Percentiles rank a stretch among this genome's conserved stretches.
Conservation (phyloP, 1,140 invertebrate genomes). For the Aculops lycopersici region DNA sequence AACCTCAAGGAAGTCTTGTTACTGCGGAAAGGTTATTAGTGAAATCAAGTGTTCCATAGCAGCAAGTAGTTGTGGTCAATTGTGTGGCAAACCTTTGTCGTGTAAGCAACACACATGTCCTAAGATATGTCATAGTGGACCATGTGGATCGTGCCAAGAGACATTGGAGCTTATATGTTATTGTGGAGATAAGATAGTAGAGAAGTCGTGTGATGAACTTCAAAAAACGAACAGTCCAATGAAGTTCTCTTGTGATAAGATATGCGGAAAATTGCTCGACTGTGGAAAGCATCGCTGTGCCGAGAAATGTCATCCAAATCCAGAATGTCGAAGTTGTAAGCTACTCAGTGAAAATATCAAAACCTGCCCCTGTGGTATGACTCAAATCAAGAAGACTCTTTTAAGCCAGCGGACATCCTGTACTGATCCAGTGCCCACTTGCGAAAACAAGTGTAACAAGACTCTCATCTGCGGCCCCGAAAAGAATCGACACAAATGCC, state of each 20-base stretch:
- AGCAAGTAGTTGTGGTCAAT: conserved; percentile 32
- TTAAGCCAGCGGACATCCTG: conserved; percentile 24
- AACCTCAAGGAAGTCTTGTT: conserved; percentile 20
- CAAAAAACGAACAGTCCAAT: conserved; percentile 12
- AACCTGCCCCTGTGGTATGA: conserved; percentile 56
- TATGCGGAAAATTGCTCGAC: conserved; percentile 14
- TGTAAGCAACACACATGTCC: conserved; percentile 41
- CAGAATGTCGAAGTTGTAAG: conserved; percentile 23
- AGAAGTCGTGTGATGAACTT: conserved; percentile 20
- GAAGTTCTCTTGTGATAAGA: conserved; percentile 16
- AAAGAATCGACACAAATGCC: conserved; percentile 34
- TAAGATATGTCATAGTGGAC: conserved; percentile 31
- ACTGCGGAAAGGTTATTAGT: conserved; percentile 17
- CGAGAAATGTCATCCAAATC: conserved; percentile 12
- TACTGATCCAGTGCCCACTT: conserved; percentile 50
- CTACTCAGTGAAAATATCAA: conserved; percentile 27
- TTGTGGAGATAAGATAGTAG: conserved; percentile 23
- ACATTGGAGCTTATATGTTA: conserved; percentile 28
- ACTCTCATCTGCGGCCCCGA: conserved; percentile 40
- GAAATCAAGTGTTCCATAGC: conserved; percentile 16
- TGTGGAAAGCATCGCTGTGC: conserved; percentile 15
- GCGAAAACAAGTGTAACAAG: conserved; percentile 42
- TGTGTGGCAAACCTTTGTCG: conserved; percentile 32
- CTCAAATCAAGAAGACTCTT: conserved; percentile 14
- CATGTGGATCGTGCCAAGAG: conserved; percentile 22